These are phyloP conservation scores for Lamproptera curius DNA, from an alignment of 2,888 invertebrate genomes.

Conservation along the genomic window DNA sequence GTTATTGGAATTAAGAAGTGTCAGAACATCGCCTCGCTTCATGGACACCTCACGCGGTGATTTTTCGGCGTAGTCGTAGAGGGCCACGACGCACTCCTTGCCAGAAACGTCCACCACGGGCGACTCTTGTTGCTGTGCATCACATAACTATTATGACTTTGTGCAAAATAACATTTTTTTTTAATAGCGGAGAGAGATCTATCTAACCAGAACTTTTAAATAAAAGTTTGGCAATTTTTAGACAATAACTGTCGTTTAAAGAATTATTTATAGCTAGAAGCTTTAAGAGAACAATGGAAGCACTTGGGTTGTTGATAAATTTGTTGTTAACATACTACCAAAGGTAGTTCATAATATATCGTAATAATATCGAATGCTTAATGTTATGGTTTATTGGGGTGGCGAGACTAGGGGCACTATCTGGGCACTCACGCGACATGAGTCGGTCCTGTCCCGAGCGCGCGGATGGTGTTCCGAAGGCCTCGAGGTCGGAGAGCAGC, in stretches of 20 bases:
- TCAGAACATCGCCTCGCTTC: slow-evolving; percentile 99
- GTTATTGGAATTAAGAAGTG: slow-evolving; percentile 97
- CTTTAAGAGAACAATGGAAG: neutral
- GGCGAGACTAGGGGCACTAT: neutral
- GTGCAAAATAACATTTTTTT: too few relatives aligned
- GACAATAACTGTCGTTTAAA: neutral
- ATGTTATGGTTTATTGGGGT: neutral
- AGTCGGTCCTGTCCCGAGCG: slow-evolving; percentile 94
- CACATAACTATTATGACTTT: too few relatives aligned
- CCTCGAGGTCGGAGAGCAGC: slow-evolving; percentile 96
- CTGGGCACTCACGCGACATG: slow-evolving; percentile 84
- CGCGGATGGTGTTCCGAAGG: slow-evolving; percentile 96
- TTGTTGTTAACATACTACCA: neutral
- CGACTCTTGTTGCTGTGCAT: slow-evolving; percentile 91
- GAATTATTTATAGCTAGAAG: neutral
- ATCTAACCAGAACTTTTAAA: too few relatives aligned
- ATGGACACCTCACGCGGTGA: slow-evolving; percentile 99
- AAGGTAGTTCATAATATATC: too few relatives aligned
- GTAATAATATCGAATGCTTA: neutral
- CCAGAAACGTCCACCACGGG: slow-evolving; percentile 96
- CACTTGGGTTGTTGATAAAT: neutral
- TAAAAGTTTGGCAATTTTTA: too few relatives aligned
- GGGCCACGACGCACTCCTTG: slow-evolving; percentile 97
- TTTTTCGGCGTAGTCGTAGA: slow-evolving; percentile 99
- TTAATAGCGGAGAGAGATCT: too few relatives aligned